Evolutionary conservation across 1,140 invertebrate species (phyloP), one percentile per base, ranked within the genome.

Genomic region (Lordiphosa collinella): DNA sequence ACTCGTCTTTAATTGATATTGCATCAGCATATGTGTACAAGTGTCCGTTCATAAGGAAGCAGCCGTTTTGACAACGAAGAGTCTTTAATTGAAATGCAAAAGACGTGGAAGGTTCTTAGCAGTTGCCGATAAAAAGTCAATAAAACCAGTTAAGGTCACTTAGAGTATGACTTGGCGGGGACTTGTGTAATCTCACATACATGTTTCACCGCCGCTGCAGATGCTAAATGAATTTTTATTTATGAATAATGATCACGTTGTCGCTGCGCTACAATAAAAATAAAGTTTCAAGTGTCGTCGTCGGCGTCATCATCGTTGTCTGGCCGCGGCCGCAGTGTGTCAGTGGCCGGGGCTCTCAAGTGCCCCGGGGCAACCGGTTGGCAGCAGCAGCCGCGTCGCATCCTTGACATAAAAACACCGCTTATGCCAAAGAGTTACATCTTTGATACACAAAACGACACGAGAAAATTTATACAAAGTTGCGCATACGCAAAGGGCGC

Each of bases 351-450:
- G 2, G 75, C 62, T 55, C 49, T 56, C 38, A 73, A 68, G 55
- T 61, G 56, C 58, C 52, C 55, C 69, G 70, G 53, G 60, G 65
- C 76, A 88, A 88, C 86, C 86, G 86, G 86, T 88, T 86, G 64
- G 64, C 58, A 29, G 25, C 25, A 29, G 25, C 25, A 29, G 25
- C 25, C 25, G 25, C 25, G 7, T 29, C 25, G 25, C 73, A 88
- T 88, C 86, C 86, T 88, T 88, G 86, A 88, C 86, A 88, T 76
- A 88, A 88, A 88, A 88, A 88, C 44, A 56, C 46, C 61, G 52
- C 60, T 57, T 65, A 57, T 65, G 64, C 56, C 63, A 59, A 69
- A 72, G 25, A 29, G 64, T 79, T 79, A 79, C 74, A 79, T 79
- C 76, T 80, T 80, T 54, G 66, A 59, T 55, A 55, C 37, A 51